Evolutionary conservation across 2,888 invertebrate genomes (phyloP), one percentile per base, ranked within the genome.

Genomic region (Tetranychus piercei): DNA sequence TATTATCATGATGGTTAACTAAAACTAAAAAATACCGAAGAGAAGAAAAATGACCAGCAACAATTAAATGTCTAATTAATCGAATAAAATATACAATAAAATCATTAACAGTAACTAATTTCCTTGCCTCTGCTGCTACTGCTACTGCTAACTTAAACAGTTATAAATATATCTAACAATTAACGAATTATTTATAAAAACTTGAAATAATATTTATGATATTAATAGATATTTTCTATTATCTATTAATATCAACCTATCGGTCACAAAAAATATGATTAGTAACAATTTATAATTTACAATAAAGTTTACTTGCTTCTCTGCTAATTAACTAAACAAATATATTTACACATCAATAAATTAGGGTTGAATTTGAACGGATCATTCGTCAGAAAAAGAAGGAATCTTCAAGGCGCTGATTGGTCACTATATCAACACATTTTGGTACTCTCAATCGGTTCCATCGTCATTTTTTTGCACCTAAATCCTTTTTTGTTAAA

Each of bases 361-460:
- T 44, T 44, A 71, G 71, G 71, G 44, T 71, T n/a, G 71, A 71
- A 71, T 71, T 43, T 34, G 34, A 71, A 23, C 71, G 71, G n/a
- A 71, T 71, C 22, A 71, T 71, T 15, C 71, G 71, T 2, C 34
- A 71, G 43, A 71, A 71, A 45, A 71, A 71, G 43, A 43, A 45
- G 44, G 71, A 71, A 69, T 22, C 69, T 15, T 55, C 55, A 15
- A 55, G 55, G 15, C 55, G 55, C 55, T 55, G 15, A 55, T 55
- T 55, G 55, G 15, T 15, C 55, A 0, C 8, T 45, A 2, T 55
- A 55, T 55, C 55, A 55, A 55, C 55, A 55, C 55, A 55, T 55
- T 2, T 55, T 55, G 9, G 55, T 9, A 55, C 34, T 6, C 55
- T 15, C 55, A 55, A 55, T 55, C 55, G 15, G 15, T 6, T 15